Evolutionary conservation across 2,888 invertebrate species (phyloP), one percentile per base, ranked within the genome.

Genomic region (Rhamnusium bicolor): DNA sequence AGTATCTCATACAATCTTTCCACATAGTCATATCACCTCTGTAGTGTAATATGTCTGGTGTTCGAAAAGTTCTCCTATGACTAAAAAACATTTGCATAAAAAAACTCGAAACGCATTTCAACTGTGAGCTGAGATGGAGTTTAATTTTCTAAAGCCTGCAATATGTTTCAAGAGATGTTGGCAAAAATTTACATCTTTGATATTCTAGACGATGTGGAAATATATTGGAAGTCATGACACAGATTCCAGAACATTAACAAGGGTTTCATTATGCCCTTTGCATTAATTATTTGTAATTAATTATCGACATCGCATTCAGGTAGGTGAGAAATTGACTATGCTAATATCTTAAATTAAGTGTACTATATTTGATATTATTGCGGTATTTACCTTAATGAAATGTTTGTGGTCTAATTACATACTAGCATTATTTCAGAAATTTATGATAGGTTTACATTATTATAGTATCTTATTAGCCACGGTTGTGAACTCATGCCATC

Each of bases 261-360:
- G 54, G 54, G 54, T 54, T 54, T 54, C 54, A 54, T 21, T 54
- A 24, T 54, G 21, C 10, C n/a, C 24, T 54, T 54, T 54, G 21
- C 21, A 72, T 72, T 72, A 72, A 72, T 66, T 47, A 53, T 47
- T 47, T 46, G 32, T 67, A 61, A 67, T 61, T 54, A 53, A 10
- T 40, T 46, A 21, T 56, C n/a, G 40, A 54, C 32, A 32, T 10
- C 7, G 32, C 32, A 12, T 32, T 2, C 12, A 12, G 32, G 32
- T 10, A 32, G 49, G 60, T 49, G 47, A 19, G 47, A 63, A 70
- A 70, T 65, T 65, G 70, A 70, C 70, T 65, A 49, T 1, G 49
- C 27, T 70, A 65, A 70, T 65, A 49, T 70, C 70, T 70, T 63
- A 70, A 70, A 70, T 70, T 56, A 58, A 70, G 65, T 58, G 63